Evolutionary conservation across 2,113 vertebrate genomes (phyloP), one percentile per base, ranked within the genome.

Genomic region (Protomyctophum bolini): DNA sequence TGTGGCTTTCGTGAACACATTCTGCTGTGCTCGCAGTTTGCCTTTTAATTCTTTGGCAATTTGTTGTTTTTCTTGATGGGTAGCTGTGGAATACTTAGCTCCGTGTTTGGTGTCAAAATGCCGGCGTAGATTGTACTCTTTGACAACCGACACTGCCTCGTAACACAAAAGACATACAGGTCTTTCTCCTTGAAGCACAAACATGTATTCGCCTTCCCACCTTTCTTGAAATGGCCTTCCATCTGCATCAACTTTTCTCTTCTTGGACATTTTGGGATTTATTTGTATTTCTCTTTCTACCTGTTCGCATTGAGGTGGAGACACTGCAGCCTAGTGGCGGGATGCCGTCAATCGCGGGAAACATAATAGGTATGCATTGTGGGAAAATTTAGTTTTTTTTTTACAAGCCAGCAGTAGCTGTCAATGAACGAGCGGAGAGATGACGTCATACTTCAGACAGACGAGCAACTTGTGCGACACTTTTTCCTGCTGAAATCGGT

Each of bases 31-130:
- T 15, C 5, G 65, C 50, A 78, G 55, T 75, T 10, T 82, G 56
- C 62, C 65, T 81, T 84, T 88, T 78, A 82, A 83, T 78, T 88
- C 81, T 82, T 71, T 7, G 2, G 8, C 73, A 58, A 79, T 78
- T 56, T 75, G 49, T 62, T 81, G n/a, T n/a, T n/a, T 88, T 88
- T 83, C 75, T 72, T 82, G 67, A 4, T 70, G 66, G 71, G 58
- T 88, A 76, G 6, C 1, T 71, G 76, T 76, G 8, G 70, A 63
- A 50, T 74, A 80, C 66, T 80, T 79, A 47, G 57, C 57, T 79
- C 74, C 28, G n/a, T 76, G 70, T 65, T 72, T 66, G n/a, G n/a
- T n/a, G n/a, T n/a, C n/a, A n/a, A n/a, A n/a, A n/a, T n/a, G n/a
- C n/a, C n/a, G n/a, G n/a, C 57, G 72, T 63, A 46, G 41, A 63